Base-by-base conservation (phyloP, 2,113 vertebrate species). In the Myxocyprinus asiaticus region DNA sequence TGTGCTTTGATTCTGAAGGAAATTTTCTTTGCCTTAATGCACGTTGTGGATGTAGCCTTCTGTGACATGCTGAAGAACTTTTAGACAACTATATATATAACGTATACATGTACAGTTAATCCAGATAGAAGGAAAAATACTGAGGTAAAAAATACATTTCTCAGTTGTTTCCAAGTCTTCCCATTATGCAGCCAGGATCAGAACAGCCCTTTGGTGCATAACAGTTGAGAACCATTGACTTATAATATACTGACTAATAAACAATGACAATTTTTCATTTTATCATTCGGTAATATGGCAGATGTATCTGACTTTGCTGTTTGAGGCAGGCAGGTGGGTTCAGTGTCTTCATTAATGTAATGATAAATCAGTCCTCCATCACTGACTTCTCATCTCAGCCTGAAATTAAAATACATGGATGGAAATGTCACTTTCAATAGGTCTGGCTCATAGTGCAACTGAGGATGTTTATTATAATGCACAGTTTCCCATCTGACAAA, bases 301-400 rank as follows among this genome's bases (percentile, higher is more conserved):
- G 9, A 70, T 33, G 58, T 76, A 61, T 44, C 11, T 0, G 9
- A 47, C 11, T 47, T 68, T 51, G 33, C n/a, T n/a, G n/a, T n/a
- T n/a, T n/a, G n/a, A n/a, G n/a, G 5, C 73, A 58, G 48, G 12
- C 7, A 50, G 73, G 67, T 71, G 66, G 50, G 59, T 65, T 65
- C 42, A 42, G 43, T 58, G 58, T 58, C 48, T 58, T 81, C 59
- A 58, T 44, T 71, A 65, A 81, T 70, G 51, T 64, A 47, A 70
- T 71, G 56, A 81, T 70, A 48, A 81, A 77, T 76, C 79, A 44
- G 69, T 48, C 44, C 9, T 67, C 12, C 63, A 61, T 8, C 63
- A 55, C n/a, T 44, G 65, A 69, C 65, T 14, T 44, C 68, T 5
- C 55, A 56, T 65, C 68, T 1, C 69, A 73, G 51, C 33, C 10